Evolutionary conservation across 2,797 vertebrate genomes (phyloP), one percentile per base, ranked within the genome.

Genomic region (Petrocephalus schoutedeni): DNA sequence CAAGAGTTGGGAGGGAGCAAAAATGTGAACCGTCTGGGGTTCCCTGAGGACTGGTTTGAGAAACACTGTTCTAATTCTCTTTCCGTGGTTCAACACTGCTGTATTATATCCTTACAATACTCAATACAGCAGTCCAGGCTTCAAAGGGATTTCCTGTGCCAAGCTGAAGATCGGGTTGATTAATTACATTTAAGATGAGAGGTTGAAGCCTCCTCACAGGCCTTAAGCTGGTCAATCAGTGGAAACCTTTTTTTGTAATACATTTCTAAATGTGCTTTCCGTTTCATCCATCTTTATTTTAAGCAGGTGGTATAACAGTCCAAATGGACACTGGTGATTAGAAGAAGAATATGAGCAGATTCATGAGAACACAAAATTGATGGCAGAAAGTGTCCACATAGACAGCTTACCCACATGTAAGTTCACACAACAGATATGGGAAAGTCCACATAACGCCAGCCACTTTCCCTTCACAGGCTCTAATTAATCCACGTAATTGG

Each of bases 401-500:
- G 6, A 49, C 19, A 4, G 7, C 71, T 41, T 49, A 45, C 16
- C 2, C 8, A 3, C n/a, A 2, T 10, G 2, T 1, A n/a, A 51
- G 41, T 12, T 7, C n/a, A 21, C 45, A 83, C 45, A 28, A 51
- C 19, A 23, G 49, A 6, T 2, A 21, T 9, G n/a, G 80, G 1
- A 1, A 21, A 21, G n/a, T 23, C 49, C 3, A 8, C 0, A 8
- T 53, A 9, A 9, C 19, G 41, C 8, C 80, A 53, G 41, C 9
- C 10, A 9, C 32, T 23, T 82, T 51, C 7, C 45, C 80, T 53
- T 23, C 80, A 12, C 19, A 21, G 21, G 21, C 49, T 53, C 41
- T 83, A 83, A 83, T 83, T 83, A 83, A 83, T 83, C 80, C 80
- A 51, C 51, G 6, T 53, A 54, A 83, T 53, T 51, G 80, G 80